These are phyloP conservation scores for Drosophila paracracens DNA, from an alignment of 2,888 invertebrate species.

Conservation along the genomic window DNA sequence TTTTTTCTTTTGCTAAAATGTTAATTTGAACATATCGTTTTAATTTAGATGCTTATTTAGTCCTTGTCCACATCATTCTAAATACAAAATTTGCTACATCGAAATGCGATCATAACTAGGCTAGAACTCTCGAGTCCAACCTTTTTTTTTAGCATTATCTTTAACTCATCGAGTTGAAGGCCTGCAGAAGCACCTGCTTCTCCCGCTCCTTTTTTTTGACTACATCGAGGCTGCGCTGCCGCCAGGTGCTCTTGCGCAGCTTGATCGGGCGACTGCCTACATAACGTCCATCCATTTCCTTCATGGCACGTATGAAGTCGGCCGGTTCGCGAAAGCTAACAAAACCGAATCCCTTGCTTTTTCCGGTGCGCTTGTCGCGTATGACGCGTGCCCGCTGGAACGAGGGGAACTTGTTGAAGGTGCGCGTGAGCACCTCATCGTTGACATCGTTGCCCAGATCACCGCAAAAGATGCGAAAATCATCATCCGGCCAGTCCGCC, in stretches of 20 bases:
- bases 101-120: constrained; percentile 65
- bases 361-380: constrained; percentile 97
- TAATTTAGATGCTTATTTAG: constrained; percentile 35
- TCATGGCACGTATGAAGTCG: constrained; percentile 99
- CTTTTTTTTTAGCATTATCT: neutral
- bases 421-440: constrained; percentile 97
- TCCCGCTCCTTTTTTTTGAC: constrained; percentile 98
- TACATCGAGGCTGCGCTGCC: constrained; percentile 95
- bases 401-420: constrained; percentile 96
- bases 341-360: constrained; percentile 99
- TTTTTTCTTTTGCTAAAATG: constrained; percentile 52
- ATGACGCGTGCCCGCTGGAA: constrained; percentile 98
- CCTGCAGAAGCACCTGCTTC: constrained; percentile 91
- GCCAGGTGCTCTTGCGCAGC: constrained; percentile 98
- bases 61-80: constrained; percentile 43
- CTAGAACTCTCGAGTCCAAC: constrained; percentile 41
- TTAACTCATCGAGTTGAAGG: constrained; percentile 80
- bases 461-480: constrained; percentile 99
- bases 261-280: constrained; percentile 99
- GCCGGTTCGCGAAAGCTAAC: constrained; percentile 99
- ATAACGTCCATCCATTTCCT: constrained; percentile 99
- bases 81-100: constrained; percentile 63
- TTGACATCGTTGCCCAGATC: constrained; percentile 99
- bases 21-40: constrained; percentile 49
- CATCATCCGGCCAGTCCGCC: constrained; percentile 98